A percentile compares a stretch with the other conserved stretches of the same genome.
phyloP scores from a whole-genome alignment of 2,888 invertebrate genomes.

The Acrobasis consociella region DNA sequence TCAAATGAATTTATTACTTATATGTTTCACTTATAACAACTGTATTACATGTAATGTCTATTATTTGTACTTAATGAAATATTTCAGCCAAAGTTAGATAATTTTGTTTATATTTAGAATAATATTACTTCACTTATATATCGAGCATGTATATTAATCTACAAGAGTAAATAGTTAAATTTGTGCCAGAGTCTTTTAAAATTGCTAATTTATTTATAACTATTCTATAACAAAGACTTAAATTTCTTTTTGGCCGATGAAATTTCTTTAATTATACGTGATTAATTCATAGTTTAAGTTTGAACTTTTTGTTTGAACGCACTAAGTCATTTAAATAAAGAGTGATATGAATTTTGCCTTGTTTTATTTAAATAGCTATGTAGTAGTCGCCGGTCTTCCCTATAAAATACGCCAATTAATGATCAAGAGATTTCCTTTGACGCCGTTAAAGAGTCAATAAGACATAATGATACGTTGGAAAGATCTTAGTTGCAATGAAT shows the following conservation, averaged over 20 bases:
- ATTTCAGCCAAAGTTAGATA: constrained; percentile 65
- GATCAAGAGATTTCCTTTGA: too few relatives aligned
- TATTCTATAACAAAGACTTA: background rate
- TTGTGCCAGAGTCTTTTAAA: constrained; percentile 25
- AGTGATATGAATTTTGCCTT: constrained; percentile 22
- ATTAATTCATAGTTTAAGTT: too few relatives aligned
- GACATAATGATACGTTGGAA: too few relatives aligned
- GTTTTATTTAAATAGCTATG: background rate
- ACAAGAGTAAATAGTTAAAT: constrained; percentile 8
- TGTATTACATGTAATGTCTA: constrained; percentile 17
- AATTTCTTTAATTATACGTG: background rate
- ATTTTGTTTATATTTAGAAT: constrained; percentile 25
- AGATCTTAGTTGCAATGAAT: too few relatives aligned
- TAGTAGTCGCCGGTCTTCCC: too few relatives aligned
- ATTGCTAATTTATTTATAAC: constrained; percentile 23
- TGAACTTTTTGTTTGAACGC: constrained; percentile 44
- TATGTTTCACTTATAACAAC: background rate
- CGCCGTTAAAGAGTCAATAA: too few relatives aligned
- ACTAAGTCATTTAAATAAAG: constrained; percentile 57
- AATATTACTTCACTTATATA: constrained; percentile 17
- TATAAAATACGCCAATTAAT: too few relatives aligned
- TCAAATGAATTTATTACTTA: constrained; percentile 28
- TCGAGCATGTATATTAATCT: constrained; percentile 10
- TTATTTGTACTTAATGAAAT: constrained; percentile 33
- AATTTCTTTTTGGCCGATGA: background rate